phyloP scores from a whole-genome alignment of 2,113 vertebrate genomes.

The Glareola pratincola region DNA sequence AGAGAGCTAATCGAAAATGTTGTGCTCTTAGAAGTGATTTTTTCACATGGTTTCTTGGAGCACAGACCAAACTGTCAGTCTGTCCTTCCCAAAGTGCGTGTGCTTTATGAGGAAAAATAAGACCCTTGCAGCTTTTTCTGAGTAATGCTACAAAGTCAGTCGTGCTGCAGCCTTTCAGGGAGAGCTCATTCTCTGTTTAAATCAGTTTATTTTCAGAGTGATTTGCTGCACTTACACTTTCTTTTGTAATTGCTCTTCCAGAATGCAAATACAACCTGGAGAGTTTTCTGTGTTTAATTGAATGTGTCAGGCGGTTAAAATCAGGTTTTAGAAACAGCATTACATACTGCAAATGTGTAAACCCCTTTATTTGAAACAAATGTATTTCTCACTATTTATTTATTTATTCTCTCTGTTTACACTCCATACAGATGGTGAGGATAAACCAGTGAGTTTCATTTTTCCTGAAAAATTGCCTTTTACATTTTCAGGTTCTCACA shows the following conservation, averaged over 20 bases:
- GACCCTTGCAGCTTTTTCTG: not conserved
- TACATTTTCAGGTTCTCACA: not conserved
- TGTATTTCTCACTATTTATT: not conserved
- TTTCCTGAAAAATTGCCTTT: not conserved
- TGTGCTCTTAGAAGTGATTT: not conserved
- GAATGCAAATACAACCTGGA: not conserved
- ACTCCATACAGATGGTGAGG: not conserved
- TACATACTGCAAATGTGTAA: not conserved
- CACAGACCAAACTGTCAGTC: not conserved
- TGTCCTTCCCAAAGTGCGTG: not conserved
- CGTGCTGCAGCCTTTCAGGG: not conserved
- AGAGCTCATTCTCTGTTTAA: not conserved
- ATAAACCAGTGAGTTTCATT: not conserved
- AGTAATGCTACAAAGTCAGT: not conserved
- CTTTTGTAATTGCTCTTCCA: conserved; percentile 7
- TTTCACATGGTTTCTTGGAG: not conserved
- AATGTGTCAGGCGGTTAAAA: conserved; percentile 17
- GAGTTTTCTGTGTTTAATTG: conserved; percentile 3
- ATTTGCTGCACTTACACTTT: conserved; percentile 21
- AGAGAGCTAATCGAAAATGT: not conserved
- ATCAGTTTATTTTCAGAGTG: conserved; percentile 19
- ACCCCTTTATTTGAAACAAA: not conserved
- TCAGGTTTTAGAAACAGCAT: not conserved
- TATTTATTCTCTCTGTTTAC: conserved; percentile 9
- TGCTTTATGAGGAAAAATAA: not conserved